These are phyloP conservation scores for Corvus hawaiiensis DNA, from an alignment of 2,113 vertebrate species.

Conservation along the genomic window DNA sequence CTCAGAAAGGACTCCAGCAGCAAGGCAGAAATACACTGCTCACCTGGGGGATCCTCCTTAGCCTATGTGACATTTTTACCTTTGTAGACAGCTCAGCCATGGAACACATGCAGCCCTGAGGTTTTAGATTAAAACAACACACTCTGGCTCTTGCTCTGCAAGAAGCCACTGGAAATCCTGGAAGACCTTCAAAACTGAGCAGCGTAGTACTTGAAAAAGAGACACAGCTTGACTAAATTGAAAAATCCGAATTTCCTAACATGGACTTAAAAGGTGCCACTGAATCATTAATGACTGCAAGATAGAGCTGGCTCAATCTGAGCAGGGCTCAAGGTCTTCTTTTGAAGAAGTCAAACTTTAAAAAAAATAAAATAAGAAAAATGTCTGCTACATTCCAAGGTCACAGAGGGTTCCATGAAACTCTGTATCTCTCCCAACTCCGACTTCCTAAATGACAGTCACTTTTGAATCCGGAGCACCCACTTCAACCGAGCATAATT, in stretches of 20 bases:
- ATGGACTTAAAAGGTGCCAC: constrained; percentile 56
- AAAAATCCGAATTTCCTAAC: constrained; percentile 58
- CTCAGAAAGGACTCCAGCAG: background rate
- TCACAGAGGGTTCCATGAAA: constrained; percentile 33
- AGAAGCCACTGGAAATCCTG: constrained; percentile 43
- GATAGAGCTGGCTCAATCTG: constrained; percentile 21
- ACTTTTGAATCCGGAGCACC: constrained; percentile 17
- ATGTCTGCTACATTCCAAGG: constrained; percentile 63
- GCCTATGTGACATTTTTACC: background rate
- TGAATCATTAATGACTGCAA: constrained; percentile 42
- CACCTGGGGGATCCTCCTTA: background rate
- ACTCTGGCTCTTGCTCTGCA: background rate
- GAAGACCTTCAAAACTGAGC: constrained; percentile 28
- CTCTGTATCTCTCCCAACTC: constrained; percentile 26
- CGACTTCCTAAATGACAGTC: constrained; percentile 32
- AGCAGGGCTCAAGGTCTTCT: constrained; percentile 37
- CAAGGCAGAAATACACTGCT: background rate
- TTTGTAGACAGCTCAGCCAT: background rate
- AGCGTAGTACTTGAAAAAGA: constrained; percentile 1
- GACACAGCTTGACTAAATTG: constrained; percentile 31
- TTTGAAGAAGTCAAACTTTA: constrained; percentile 57
- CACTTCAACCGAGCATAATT: background rate
- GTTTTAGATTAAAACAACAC: background rate
- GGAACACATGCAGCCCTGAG: background rate
- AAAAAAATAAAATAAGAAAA: background rate